Evolutionary conservation across 2,888 invertebrate genomes (phyloP), one percentile per base, ranked within the genome.

Genomic region (Agrilus cyanescens): DNA sequence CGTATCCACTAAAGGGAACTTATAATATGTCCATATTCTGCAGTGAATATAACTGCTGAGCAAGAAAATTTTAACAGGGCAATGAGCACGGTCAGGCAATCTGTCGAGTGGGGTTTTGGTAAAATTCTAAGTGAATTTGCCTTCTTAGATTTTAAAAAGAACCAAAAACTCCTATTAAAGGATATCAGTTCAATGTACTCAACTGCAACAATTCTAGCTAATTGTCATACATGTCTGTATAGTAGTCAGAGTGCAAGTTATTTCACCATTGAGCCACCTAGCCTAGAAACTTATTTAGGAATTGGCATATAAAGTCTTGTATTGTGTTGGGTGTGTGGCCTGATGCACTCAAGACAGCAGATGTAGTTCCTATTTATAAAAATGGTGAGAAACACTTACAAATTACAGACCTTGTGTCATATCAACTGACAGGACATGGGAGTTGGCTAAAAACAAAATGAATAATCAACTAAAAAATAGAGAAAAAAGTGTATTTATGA

Each of bases 21-120:
- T 12, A 29, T 51, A 8, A 29, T 52, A 16, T 20, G 38, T 34
- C 50, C 50, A 14, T 50, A 38, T 30, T 40, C 12, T 25, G 41
- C 13, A 15, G 31, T 35, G 14, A 41, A 40, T 16, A 30, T 46
- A 31, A 36, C 32, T 7, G n/a, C 33, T 4, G 12, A 16, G 12
- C 43, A 46, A 36, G 29, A 20, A 13, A 16, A 29, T 10, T 43
- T 45, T 34, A 43, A 45, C 25, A 43, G 30, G 12, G 38, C 12
- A 4, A 45, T 38, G 45, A 38, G 33, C 12, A 32, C 12, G 14
- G 5, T 45, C 18, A 30, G 45, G 30, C 14, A 31, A 36, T 5
- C 32, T 13, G 53, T 53, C 12, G 52, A 51, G 37, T 54, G 50
- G 53, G 47, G 50, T 7, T 53, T 50, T 45, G 40, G 44, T 37